phyloP scores from a whole-genome alignment of 2,888 invertebrate species.

The Drosophila histrio region DNA sequence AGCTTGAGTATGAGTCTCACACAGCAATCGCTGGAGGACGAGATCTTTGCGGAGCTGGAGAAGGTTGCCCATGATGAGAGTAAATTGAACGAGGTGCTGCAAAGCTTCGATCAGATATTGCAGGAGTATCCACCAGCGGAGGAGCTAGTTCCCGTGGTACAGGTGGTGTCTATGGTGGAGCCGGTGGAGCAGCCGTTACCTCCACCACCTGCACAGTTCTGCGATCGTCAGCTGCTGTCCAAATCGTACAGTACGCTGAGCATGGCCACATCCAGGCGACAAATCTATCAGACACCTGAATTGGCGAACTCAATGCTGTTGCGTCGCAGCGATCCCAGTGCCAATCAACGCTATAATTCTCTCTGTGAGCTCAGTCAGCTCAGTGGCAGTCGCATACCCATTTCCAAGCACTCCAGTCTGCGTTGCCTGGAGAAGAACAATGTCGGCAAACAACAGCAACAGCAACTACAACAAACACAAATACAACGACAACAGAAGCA shows the following conservation, averaged over 20 bases:
- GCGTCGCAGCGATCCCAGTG: slow-evolving; percentile 36
- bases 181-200: slow-evolving; percentile 12
- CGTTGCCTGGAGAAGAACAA: slow-evolving; percentile 59
- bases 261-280: slow-evolving; percentile 83
- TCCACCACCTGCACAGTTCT: slow-evolving; percentile 52
- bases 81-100: slow-evolving; percentile 85
- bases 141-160: slow-evolving; percentile 9
- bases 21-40: slow-evolving; percentile 83
- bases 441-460: slow-evolving; percentile 15
- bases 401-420: slow-evolving; percentile 81
- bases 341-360: slow-evolving; percentile 72
- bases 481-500: slow-evolving; percentile 29
- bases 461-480: slow-evolving; percentile 12
- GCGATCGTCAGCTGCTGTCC: slow-evolving; percentile 84
- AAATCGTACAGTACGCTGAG: slow-evolving; percentile 89
- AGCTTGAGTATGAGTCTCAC: slow-evolving; percentile 79
- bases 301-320: slow-evolving; percentile 60
- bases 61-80: slow-evolving; percentile 84
- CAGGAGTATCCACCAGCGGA: slow-evolving; percentile 83
- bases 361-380: slow-evolving; percentile 84
- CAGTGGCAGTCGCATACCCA: slow-evolving; percentile 87
- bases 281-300: slow-evolving; percentile 62
- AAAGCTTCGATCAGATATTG: slow-evolving; percentile 86
- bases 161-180: slow-evolving; percentile 4
- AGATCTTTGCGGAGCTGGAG: slow-evolving; percentile 84